phyloP scores from a whole-genome alignment of 2,113 vertebrate species.

The Bambusicola thoracicus region DNA sequence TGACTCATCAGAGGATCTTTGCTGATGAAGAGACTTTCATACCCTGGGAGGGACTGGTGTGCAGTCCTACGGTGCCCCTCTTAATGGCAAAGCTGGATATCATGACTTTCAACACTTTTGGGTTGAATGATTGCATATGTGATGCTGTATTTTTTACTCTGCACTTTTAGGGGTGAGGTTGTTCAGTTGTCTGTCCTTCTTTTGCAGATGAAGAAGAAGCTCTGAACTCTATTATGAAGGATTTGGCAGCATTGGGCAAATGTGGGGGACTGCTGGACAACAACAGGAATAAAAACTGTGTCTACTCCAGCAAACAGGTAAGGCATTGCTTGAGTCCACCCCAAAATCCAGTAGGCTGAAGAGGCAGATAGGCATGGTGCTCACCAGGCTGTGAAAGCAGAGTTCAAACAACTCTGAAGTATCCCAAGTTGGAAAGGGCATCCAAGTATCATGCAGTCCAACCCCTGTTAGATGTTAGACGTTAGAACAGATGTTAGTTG shows the following conservation, averaged over 20 bases:
- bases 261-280: constrained; percentile 83
- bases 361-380: background rate
- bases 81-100: background rate
- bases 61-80: background rate
- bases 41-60: background rate
- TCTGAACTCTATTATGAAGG: constrained; percentile 93
- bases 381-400: background rate
- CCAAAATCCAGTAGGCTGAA: background rate
- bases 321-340: background rate
- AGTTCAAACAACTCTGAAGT: background rate
- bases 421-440: background rate
- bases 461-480: background rate
- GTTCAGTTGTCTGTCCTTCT: background rate
- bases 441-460: background rate
- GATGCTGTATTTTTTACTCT: background rate
- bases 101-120: background rate
- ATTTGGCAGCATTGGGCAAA: constrained; percentile 88
- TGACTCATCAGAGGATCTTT: background rate
- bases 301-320: constrained; percentile 86
- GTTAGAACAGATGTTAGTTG: background rate
- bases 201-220: constrained; percentile 89
- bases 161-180: accelerated
- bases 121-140: background rate
- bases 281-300: constrained; percentile 84
- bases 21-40: background rate